Evolutionary conservation across 2,888 invertebrate genomes (phyloP).

Genomic region (Temnothorax ravouxi): DNA sequence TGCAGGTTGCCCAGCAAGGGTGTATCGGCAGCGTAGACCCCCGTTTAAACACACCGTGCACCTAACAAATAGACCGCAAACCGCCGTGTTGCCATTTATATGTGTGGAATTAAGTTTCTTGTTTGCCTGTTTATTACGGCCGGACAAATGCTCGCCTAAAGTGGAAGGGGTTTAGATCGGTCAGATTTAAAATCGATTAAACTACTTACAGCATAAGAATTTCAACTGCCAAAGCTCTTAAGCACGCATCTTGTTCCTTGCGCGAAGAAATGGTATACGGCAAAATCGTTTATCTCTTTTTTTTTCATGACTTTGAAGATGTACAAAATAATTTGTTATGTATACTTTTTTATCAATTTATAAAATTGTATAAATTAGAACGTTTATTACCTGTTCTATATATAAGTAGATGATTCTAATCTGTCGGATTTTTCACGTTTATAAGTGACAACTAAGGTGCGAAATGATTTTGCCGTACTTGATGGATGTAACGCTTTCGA

Average conservation of each 20-base stretch:
- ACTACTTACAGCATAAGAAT: slow-evolving; percentile 3
- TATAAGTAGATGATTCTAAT: slow-evolving; percentile 8
- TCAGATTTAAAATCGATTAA: slow-evolving; percentile 10
- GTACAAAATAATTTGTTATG: background rate
- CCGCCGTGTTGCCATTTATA: slow-evolving; percentile 16
- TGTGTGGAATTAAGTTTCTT: slow-evolving; percentile 43
- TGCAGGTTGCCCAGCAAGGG: slow-evolving; percentile 3
- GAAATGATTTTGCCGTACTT: slow-evolving; percentile 9
- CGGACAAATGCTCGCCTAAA: slow-evolving; percentile 20
- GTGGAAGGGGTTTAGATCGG: background rate
- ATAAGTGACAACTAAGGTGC: background rate
- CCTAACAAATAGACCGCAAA: slow-evolving; percentile 39
- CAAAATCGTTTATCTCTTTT: too few relatives aligned
- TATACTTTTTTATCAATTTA: background rate
- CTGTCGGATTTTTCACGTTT: background rate
- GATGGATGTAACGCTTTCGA: slow-evolving; percentile 16
- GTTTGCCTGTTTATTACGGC: slow-evolving; percentile 48
- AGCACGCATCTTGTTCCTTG: background rate
- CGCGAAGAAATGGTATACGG: background rate
- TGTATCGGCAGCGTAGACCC: slow-evolving; percentile 29
- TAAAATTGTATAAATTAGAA: background rate
- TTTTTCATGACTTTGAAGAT: background rate
- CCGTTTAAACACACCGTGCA: slow-evolving; percentile 6
- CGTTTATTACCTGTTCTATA: background rate
- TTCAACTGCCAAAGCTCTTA: background rate